Evolutionary conservation across 2,113 vertebrate species (phyloP).

Genomic region (Alethe diademata): DNA sequence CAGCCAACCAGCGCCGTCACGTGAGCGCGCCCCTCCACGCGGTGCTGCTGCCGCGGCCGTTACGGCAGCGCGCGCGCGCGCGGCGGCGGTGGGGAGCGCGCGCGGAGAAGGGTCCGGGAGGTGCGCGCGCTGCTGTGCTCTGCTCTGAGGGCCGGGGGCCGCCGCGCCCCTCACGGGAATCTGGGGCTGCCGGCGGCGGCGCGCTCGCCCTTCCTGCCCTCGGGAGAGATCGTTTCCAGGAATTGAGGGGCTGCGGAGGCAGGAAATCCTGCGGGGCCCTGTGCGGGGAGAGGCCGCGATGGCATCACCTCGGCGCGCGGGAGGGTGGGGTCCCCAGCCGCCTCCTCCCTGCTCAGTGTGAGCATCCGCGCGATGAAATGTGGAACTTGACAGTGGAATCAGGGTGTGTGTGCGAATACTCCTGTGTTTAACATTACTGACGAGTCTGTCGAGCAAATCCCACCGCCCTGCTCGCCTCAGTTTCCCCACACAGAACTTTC

Average conservation of each 20-base stretch:
- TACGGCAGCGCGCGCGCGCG: neutral
- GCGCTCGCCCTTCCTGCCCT: neutral
- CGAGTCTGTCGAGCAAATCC: neutral
- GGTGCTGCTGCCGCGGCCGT: neutral
- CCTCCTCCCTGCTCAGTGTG: neutral
- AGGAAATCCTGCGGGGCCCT: neutral
- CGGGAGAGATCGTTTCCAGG: neutral
- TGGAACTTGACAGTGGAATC: rapidly evolving
- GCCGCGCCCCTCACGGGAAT: neutral
- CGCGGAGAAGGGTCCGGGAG: neutral
- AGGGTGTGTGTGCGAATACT: rapidly evolving
- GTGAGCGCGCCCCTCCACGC: neutral
- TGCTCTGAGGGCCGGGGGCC: neutral
- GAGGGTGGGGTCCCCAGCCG: neutral
- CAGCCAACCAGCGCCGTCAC: neutral
- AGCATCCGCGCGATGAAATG: rapidly evolving
- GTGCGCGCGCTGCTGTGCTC: neutral
- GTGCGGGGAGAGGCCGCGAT: neutral
- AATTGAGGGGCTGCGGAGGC: neutral
- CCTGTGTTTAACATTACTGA: neutral
- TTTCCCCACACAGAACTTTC: neutral
- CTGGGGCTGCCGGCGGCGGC: neutral
- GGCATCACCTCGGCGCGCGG: neutral
- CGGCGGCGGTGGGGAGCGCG: no score
- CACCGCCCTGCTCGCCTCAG: rapidly evolving